Evolutionary conservation across 2,888 invertebrate species (phyloP).

Genomic region (Therioaphis trifolii): DNA sequence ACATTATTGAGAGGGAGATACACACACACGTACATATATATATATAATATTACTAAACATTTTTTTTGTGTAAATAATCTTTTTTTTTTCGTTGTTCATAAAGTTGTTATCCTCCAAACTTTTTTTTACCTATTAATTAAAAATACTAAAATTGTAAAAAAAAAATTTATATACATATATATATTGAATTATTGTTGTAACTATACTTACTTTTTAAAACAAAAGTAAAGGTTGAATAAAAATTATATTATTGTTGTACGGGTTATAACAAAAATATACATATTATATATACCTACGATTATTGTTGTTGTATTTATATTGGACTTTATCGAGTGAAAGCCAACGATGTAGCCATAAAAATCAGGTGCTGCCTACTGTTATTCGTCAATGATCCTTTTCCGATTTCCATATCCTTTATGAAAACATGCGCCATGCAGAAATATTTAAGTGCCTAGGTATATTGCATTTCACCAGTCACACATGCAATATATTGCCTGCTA

Average conservation of each 20-base stretch:
- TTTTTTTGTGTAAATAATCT: conserved; percentile 21
- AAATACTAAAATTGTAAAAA: conserved; percentile 13
- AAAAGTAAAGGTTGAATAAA: conserved; percentile 32
- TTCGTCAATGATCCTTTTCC: too few relatives aligned
- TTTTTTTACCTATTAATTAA: conserved; percentile 37
- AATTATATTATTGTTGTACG: conserved; percentile 29
- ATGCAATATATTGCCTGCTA: too few relatives aligned
- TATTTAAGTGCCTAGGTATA: too few relatives aligned
- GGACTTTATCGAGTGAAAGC: neutral
- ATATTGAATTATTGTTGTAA: conserved; percentile 32
- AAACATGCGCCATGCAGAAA: too few relatives aligned
- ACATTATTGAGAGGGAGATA: too few relatives aligned
- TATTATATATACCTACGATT: neutral
- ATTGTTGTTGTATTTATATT: neutral
- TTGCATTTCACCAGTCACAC: too few relatives aligned
- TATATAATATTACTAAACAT: neutral
- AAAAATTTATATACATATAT: too few relatives aligned
- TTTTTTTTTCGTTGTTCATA: conserved; percentile 6
- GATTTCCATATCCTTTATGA: too few relatives aligned
- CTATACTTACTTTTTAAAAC: conserved; percentile 30
- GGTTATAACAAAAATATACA: conserved; percentile 33
- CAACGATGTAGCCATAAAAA: too few relatives aligned
- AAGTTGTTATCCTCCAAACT: conserved; percentile 30
- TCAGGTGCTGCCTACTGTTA: too few relatives aligned
- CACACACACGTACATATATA: too few relatives aligned